phyloP scores from a whole-genome alignment of 2,113 vertebrate genomes.

The Vidua macroura region DNA sequence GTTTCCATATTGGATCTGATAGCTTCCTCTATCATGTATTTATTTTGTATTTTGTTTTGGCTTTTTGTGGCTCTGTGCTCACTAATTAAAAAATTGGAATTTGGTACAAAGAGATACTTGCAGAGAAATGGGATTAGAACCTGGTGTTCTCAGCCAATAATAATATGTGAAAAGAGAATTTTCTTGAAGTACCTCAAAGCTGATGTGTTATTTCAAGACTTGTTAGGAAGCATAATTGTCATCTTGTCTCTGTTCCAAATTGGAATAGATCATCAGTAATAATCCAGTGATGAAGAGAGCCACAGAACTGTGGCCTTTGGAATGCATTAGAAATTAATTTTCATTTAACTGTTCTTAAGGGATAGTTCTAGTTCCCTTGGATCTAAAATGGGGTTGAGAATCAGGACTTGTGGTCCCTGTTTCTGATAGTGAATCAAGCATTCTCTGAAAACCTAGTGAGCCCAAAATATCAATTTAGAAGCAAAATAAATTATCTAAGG shows the following conservation, averaged over 20 bases:
- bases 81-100: neutral
- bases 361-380: neutral
- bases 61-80: neutral
- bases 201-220: constrained; percentile 1
- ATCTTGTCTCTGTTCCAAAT: constrained; percentile 46
- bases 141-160: neutral
- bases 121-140: neutral
- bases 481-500: neutral
- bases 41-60: neutral
- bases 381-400: neutral
- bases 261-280: constrained; percentile 6
- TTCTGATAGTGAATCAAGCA: neutral
- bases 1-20: neutral
- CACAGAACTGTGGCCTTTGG: neutral
- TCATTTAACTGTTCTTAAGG: constrained; percentile 3
- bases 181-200: neutral
- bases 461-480: neutral
- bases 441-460: neutral
- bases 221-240: constrained; percentile 6
- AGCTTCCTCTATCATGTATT: neutral
- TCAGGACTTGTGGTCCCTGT: neutral
- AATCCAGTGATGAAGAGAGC: neutral
- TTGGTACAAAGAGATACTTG: neutral
- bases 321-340: constrained; percentile 7
- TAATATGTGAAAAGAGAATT: neutral